A percentile compares a stretch with the other conserved stretches of the same genome.
Evolutionary conservation across 1,140 invertebrate species (phyloP).

Genomic region (Drosophila funebris): DNA sequence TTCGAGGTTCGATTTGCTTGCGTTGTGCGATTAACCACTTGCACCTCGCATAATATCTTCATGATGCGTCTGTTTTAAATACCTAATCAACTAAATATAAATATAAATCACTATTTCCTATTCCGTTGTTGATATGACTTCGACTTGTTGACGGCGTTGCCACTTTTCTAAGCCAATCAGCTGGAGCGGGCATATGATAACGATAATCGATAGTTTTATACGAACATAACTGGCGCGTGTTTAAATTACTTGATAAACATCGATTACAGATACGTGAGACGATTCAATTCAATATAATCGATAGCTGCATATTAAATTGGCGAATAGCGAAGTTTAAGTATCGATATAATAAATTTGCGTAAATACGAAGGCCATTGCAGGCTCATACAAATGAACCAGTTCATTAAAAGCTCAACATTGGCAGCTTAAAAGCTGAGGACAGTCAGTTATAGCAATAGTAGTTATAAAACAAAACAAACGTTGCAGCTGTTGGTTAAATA

Average conservation of each 20-base stretch:
- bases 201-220: conserved; percentile 1
- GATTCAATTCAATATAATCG: not conserved
- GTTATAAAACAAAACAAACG: conserved; percentile 40
- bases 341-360: no score
- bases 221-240: not conserved
- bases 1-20: conserved; percentile 83
- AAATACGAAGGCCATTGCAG: no score
- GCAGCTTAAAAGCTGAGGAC: conserved; percentile 16
- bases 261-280: not conserved
- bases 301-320: no score
- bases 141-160: not conserved
- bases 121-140: conserved; percentile 4
- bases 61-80: conserved; percentile 79
- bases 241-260: not conserved
- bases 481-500: not conserved
- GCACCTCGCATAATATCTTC: conserved; percentile 88
- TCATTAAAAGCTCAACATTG: conserved; percentile 6
- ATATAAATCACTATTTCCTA: not conserved
- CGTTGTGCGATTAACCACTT: conserved; percentile 86
- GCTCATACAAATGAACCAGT: conserved; percentile 3
- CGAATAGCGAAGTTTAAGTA: no score
- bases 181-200: not conserved
- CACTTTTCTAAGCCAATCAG: conserved; percentile 9
- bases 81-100: not conserved
- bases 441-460: not conserved